Evolutionary conservation across 2,113 vertebrate genomes (phyloP).

Genomic region (Sapayoa aenigma): DNA sequence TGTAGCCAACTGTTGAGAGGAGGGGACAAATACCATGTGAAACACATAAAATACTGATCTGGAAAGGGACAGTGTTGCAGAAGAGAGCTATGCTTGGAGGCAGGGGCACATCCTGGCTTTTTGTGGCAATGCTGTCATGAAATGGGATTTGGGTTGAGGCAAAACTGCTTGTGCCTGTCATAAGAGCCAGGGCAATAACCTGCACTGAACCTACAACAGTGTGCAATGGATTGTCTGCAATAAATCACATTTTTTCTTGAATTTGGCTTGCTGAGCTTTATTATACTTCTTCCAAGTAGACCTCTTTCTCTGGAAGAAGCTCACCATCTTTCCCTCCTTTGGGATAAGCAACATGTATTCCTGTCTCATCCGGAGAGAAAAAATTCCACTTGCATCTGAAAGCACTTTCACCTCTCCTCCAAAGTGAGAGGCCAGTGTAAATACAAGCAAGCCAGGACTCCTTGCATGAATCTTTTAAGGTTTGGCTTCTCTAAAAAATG

Average conservation of each 20-base stretch:
- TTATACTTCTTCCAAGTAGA: not conserved
- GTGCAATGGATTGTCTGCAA: not conserved
- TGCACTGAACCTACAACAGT: not conserved
- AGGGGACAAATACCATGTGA: not conserved
- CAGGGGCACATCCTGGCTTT: not conserved
- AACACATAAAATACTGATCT: not conserved
- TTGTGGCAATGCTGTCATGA: not conserved
- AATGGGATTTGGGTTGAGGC: not conserved
- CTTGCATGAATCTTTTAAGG: not conserved
- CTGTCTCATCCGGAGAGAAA: not conserved
- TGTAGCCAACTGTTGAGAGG: constrained; percentile 88
- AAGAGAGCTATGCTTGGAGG: not conserved
- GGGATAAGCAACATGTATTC: not conserved
- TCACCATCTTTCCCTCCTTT: not conserved
- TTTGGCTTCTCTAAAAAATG: not conserved
- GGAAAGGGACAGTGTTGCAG: not conserved
- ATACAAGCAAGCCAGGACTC: not conserved
- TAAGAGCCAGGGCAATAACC: not conserved
- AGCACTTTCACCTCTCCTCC: not conserved
- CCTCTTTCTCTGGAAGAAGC: not conserved
- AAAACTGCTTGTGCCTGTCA: not conserved
- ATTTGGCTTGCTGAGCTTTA: not conserved
- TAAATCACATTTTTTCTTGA: not conserved
- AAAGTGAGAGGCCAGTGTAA: not conserved
- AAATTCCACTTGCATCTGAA: not conserved